Evolutionary conservation across 2,888 invertebrate species (phyloP).

Genomic region (Clitarchus hookeri): DNA sequence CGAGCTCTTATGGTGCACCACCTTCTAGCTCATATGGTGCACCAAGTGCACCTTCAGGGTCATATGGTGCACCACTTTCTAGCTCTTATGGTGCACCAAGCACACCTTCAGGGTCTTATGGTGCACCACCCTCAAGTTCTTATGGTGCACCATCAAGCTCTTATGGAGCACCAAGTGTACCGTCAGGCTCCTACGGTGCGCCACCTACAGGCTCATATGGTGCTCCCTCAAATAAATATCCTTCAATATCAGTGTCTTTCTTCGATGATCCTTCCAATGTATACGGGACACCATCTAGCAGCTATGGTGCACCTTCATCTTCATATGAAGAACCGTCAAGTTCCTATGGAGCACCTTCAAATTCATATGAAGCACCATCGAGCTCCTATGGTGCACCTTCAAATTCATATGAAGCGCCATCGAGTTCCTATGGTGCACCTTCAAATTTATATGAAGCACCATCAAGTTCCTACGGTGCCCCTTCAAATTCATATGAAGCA

Average conservation of each 20-base stretch:
- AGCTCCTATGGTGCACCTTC: slow-evolving; percentile 41
- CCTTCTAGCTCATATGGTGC: slow-evolving; percentile 25
- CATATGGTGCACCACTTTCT: slow-evolving; percentile 33
- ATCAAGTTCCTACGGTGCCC: too few relatives aligned
- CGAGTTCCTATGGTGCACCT: slow-evolving; percentile 35
- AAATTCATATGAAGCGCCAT: slow-evolving; percentile 40
- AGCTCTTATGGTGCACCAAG: slow-evolving; percentile 34
- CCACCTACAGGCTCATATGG: slow-evolving; percentile 35
- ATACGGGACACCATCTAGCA: slow-evolving; percentile 29
- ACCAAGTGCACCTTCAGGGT: slow-evolving; percentile 29
- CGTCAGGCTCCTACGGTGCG: slow-evolving; percentile 23
- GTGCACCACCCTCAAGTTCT: too few relatives aligned
- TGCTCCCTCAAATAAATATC: slow-evolving; percentile 24
- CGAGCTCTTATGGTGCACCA: slow-evolving; percentile 36
- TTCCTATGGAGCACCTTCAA: slow-evolving; percentile 36
- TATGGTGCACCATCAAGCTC: slow-evolving; percentile 33
- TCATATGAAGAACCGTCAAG: slow-evolving; percentile 33
- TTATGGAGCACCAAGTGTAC: slow-evolving; percentile 26
- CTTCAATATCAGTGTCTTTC: background rate
- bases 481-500: too few relatives aligned
- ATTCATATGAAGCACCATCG: slow-evolving; percentile 39
- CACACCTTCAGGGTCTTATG: slow-evolving; percentile 33
- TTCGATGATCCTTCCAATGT: slow-evolving; percentile 17
- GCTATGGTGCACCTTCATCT: slow-evolving; percentile 27
- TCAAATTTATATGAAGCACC: too few relatives aligned